phyloP scores from a whole-genome alignment of 2,797 vertebrate genomes.

The Megaceryle alcyon region DNA sequence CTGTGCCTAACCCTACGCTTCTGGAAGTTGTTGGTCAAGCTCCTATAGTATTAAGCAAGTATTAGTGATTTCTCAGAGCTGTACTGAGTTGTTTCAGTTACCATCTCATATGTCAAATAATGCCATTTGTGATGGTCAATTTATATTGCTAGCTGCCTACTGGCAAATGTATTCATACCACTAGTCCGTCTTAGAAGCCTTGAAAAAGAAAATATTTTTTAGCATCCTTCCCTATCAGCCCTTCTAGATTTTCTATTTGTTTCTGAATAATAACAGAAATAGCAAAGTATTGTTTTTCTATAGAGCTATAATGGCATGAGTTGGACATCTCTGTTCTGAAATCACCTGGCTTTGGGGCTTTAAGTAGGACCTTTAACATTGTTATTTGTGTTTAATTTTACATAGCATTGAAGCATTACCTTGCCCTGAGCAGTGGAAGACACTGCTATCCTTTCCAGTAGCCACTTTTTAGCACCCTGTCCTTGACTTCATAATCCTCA shows the following conservation, averaged over 20 bases:
- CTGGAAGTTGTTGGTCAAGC: not conserved
- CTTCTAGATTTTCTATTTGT: not conserved
- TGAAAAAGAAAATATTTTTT: not conserved
- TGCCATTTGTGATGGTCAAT: not conserved
- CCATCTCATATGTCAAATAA: not conserved
- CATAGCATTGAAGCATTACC: constrained; percentile 19
- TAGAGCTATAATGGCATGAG: not conserved
- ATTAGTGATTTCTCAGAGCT: not conserved
- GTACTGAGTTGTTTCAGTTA: not conserved
- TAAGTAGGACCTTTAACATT: constrained; percentile 39
- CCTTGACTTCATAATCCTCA: constrained; percentile 67
- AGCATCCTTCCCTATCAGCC: not conserved
- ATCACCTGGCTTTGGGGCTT: constrained; percentile 48
- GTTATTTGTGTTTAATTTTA: constrained; percentile 67
- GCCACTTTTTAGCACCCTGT: constrained; percentile 47
- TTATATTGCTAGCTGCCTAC: not conserved
- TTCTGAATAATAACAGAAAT: not conserved
- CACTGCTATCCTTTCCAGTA: constrained; percentile 38
- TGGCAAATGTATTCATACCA: not conserved
- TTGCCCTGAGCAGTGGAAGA: constrained; percentile 58
- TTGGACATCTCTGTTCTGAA: constrained; percentile 3
- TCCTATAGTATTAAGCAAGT: not conserved
- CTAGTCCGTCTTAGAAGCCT: not conserved
- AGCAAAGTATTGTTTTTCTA: not conserved
- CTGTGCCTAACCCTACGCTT: not conserved